phyloP scores from a whole-genome alignment of 1,140 invertebrate genomes.

The Lucilia cuprina region DNA sequence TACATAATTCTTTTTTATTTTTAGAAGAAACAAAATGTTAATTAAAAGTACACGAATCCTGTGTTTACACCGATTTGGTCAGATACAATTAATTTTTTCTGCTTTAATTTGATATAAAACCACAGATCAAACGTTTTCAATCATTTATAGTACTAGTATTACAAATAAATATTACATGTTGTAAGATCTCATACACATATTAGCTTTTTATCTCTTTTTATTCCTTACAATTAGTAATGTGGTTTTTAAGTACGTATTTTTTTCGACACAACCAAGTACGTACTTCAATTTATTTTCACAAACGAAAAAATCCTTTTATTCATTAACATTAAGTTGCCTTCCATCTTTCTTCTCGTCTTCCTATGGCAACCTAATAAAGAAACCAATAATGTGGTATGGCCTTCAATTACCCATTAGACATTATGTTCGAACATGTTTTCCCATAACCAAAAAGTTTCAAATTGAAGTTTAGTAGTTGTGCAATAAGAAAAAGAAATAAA shows the following conservation, averaged over 20 bases:
- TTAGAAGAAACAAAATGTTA: no score
- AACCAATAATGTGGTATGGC: slow-evolving; percentile 28
- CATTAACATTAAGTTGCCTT: slow-evolving; percentile 18
- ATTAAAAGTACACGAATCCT: no score
- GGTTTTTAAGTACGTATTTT: background rate
- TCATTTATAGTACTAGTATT: no score
- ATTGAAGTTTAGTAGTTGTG: background rate
- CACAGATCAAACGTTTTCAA: no score
- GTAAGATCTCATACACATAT: no score
- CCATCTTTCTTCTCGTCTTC: background rate
- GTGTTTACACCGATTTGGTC: no score
- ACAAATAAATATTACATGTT: no score
- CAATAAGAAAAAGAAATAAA: background rate
- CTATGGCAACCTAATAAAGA: background rate
- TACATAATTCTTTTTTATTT: no score
- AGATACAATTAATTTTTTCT: no score
- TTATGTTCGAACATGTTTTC: background rate
- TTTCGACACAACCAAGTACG: background rate
- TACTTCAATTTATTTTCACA: background rate
- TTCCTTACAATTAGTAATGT: background rate
- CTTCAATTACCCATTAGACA: slow-evolving; percentile 14
- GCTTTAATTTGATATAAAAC: no score
- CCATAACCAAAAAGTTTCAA: background rate
- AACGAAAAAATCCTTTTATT: background rate
- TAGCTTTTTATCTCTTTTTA: no score